Base-by-base conservation (phyloP, 2,888 invertebrate species). In the Litoditis marina region DNA sequence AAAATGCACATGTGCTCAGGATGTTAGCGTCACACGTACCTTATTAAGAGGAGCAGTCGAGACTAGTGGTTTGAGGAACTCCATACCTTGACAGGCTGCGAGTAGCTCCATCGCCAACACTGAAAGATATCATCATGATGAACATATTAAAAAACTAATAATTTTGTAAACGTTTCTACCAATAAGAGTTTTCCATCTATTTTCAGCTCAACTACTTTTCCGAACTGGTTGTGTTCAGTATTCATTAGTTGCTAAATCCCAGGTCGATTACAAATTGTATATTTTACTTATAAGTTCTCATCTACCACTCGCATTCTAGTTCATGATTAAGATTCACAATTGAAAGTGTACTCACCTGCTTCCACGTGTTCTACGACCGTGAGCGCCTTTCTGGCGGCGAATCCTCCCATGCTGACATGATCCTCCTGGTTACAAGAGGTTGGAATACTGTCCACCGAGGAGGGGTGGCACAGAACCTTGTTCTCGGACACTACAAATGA, bases 341-440 rank as follows among this genome's bases (percentile, higher is more conserved):
- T n/a, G n/a, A n/a, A n/a, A n/a, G n/a, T n/a, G n/a, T n/a, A 31
- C 42, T 46, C 61, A 85, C 85, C 85, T 64, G 85, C 84, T 77
- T 87, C 86, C 1, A 86, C 86, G 65, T 87, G 85, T 71, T 85
- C 84, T 2, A 86, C 83, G 28, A 88, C 87, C 69, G 84, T 85
- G 27, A 89, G 83, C 13, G 87, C 86, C 82, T 89, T 89, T 66
- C 89, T 81, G 1, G 89, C 88, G 0, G 88, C 84, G 81, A 87
- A 89, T 11, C 88, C 88, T 19, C 89, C 89, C 89, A 89, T 89
- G 11, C 88, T 88, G 46, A 89, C 89, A 82, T 89, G 89, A 81
- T 32, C 32, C 58, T 70, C 74, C 64, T 88, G 88, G 11, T 88
- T 88, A 27, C 88, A 88, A 74, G 88, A 88, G 1, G 89, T 89